These are phyloP conservation scores for Neotoma lepida DNA, from an alignment of 2,113 vertebrate genomes.

Conservation along the genomic window DNA sequence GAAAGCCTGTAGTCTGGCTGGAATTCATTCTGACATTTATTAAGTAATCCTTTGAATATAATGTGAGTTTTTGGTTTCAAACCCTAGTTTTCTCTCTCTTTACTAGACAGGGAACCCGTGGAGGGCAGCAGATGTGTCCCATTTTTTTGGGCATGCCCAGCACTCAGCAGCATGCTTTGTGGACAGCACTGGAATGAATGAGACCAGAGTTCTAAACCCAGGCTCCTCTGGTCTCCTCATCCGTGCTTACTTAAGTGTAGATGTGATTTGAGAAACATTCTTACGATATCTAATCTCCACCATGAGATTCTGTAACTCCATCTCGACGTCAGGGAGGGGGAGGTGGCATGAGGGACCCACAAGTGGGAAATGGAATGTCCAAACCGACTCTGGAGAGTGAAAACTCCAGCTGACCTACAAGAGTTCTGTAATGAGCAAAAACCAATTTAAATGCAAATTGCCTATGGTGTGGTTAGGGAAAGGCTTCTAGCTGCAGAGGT, in stretches of 20 bases:
- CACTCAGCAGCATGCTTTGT: not conserved
- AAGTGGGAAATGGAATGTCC: slow-evolving; percentile 31
- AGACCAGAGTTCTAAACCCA: not conserved
- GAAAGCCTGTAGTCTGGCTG: not conserved
- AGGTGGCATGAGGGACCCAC: not conserved
- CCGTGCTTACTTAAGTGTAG: not conserved
- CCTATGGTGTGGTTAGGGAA: not conserved
- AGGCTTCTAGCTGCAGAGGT: not conserved
- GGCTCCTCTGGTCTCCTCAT: not conserved
- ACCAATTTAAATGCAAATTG: slow-evolving; percentile 87
- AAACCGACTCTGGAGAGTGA: slow-evolving; percentile 54
- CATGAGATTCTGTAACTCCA: not conserved
- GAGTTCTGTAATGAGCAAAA: slow-evolving; percentile 85
- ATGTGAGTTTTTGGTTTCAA: not conserved
- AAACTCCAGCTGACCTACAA: slow-evolving; percentile 78
- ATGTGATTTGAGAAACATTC: not conserved
- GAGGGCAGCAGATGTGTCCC: not conserved
- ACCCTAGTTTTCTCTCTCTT: not conserved
- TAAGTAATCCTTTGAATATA: not conserved
- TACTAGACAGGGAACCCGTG: not conserved
- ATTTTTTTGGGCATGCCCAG: not conserved
- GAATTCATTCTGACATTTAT: not conserved
- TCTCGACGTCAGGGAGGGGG: not conserved
- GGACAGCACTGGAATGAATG: not conserved
- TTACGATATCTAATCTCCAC: not conserved